Conservation (phyloP, 2,113 vertebrate genomes). For the Steatornis caripensis region DNA sequence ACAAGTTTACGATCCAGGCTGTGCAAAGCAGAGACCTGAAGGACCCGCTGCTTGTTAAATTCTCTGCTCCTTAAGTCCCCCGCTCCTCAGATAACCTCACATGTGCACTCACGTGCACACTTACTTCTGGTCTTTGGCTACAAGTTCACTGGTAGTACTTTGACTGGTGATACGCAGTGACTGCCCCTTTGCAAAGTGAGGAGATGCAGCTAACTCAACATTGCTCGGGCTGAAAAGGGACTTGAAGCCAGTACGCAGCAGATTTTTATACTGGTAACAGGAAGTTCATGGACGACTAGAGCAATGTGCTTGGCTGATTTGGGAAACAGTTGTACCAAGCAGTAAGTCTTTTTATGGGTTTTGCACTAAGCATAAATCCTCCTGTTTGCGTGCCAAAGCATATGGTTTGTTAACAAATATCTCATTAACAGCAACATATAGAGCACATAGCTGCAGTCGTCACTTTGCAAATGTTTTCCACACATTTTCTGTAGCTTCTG, state of each 20-base stretch:
- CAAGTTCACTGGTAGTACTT: background rate
- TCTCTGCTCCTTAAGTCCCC: background rate
- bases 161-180: too few relatives aligned
- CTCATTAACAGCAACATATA: background rate
- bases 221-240: background rate
- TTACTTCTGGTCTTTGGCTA: background rate
- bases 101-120: background rate
- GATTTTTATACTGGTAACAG: background rate
- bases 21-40: background rate
- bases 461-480: background rate
- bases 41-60: background rate
- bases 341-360: background rate
- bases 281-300: background rate
- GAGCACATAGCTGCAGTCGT: background rate
- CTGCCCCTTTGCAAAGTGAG: background rate
- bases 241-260: background rate
- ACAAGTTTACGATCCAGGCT: background rate
- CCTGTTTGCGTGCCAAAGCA: background rate
- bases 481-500: background rate
- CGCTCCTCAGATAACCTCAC: background rate
- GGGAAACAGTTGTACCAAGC: background rate
- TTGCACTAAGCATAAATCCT: background rate
- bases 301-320: background rate
- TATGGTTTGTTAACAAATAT: background rate
- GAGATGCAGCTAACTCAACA: background rate